Evolutionary conservation across 1,140 invertebrate species (phyloP).

Genomic region (Zaprionus tsacasi): DNA sequence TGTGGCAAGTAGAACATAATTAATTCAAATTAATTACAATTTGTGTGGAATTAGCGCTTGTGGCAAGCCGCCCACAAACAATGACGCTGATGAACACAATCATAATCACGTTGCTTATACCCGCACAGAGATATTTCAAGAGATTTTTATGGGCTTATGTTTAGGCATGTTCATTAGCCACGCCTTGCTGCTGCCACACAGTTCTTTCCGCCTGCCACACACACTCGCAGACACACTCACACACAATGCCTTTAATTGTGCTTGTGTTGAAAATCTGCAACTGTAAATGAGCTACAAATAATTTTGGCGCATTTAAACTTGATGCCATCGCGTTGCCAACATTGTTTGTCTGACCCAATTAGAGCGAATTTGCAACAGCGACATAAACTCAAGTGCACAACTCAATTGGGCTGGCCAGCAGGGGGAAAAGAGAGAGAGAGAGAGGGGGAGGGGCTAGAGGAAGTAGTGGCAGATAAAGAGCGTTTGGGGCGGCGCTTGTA

Average conservation of each 20-base stretch:
- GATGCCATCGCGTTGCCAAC: neutral
- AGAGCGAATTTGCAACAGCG: conserved; percentile 63
- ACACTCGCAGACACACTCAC: no score
- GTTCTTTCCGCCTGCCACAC: neutral
- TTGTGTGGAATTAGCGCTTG: conserved; percentile 80
- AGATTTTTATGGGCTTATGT: conserved; percentile 59
- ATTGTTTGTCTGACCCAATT: conserved; percentile 79
- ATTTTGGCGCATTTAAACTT: conserved; percentile 38
- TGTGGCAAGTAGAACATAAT: conserved; percentile 78
- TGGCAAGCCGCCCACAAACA: conserved; percentile 53
- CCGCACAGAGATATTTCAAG: conserved; percentile 18
- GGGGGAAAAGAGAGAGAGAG: conserved; percentile 9
- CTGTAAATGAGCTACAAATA: conserved; percentile 35
- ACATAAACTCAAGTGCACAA: conserved; percentile 72
- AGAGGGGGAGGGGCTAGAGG: neutral
- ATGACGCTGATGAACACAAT: conserved; percentile 21
- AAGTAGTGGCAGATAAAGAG: conserved; percentile 3
- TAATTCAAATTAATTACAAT: conserved; percentile 83
- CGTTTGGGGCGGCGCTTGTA: neutral
- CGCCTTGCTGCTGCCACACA: neutral
- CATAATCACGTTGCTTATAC: conserved; percentile 22
- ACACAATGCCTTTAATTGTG: conserved; percentile 13
- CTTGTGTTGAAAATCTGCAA: conserved; percentile 11
- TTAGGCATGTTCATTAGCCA: conserved; percentile 20
- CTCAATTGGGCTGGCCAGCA: conserved; percentile 15